A percentile compares a stretch with the other conserved stretches of the same genome.
These are phyloP conservation scores for Misgurnus mizolepis DNA, from an alignment of 2,113 vertebrate species.

Conservation along the genomic window DNA sequence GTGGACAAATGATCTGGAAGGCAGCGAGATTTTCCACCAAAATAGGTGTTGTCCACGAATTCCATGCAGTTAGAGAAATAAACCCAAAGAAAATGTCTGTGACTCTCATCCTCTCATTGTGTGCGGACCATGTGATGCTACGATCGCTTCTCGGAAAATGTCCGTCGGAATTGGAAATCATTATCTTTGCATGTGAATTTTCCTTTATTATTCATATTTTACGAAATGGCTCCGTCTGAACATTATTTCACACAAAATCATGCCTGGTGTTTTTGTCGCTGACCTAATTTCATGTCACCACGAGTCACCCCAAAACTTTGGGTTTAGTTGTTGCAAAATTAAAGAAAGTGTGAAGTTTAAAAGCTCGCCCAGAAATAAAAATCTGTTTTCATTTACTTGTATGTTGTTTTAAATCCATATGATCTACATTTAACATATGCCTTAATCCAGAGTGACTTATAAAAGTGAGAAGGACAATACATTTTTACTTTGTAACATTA, in stretches of 20 bases:
- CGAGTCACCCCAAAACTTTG: background rate
- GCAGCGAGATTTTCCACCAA: conserved; percentile 71
- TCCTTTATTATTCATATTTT: conserved; percentile 41
- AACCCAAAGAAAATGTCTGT: conserved; percentile 59
- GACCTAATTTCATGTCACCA: conserved; percentile 14
- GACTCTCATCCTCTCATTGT: conserved; percentile 40
- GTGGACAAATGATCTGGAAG: conserved; percentile 68
- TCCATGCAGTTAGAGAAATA: conserved; percentile 73
- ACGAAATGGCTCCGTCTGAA: background rate
- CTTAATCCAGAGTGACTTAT: too few species aligned
- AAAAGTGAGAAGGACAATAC: too few species aligned
- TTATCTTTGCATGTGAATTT: conserved; percentile 42
- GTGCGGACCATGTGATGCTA: conserved; percentile 33
- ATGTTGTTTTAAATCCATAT: too few species aligned
- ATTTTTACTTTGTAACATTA: too few species aligned
- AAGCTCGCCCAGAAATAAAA: too few species aligned
- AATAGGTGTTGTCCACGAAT: conserved; percentile 78
- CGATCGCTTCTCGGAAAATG: conserved; percentile 41
- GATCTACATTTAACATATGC: too few species aligned
- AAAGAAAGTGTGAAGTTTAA: too few species aligned
- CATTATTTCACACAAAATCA: conserved; percentile 19
- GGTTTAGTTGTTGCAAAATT: background rate
- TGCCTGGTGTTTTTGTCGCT: conserved; percentile 4
- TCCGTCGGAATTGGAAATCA: conserved; percentile 47
- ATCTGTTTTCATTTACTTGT: too few species aligned